These are phyloP conservation scores for Petrosia ficiformis DNA, from an alignment of 37 sponge, comb jelly and placozoan species.

Conservation along the genomic window DNA sequence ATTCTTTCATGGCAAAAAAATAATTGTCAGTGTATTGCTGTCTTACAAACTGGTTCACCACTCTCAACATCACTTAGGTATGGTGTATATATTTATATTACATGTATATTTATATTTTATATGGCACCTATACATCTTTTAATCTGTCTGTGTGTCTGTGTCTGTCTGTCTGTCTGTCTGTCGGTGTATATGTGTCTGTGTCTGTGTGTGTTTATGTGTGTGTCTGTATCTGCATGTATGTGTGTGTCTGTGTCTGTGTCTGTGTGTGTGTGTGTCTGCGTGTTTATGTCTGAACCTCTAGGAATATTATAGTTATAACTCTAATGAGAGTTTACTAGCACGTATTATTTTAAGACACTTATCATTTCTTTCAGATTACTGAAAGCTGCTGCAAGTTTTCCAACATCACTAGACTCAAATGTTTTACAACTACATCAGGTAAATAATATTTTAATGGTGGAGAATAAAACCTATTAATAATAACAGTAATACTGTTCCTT, in stretches of 20 bases:
- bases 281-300: too few species aligned
- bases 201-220: too few species aligned
- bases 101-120: neutral
- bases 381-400: conserved; percentile 66
- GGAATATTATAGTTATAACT: too few species aligned
- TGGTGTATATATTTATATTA: neutral
- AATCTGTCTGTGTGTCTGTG: neutral
- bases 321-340: too few species aligned
- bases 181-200: too few species aligned
- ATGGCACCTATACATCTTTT: neutral
- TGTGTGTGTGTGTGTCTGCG: too few species aligned
- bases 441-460: too few species aligned
- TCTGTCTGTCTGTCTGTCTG: too few species aligned
- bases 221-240: too few species aligned
- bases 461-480: neutral
- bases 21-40: conserved; percentile 30
- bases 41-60: conserved; percentile 51
- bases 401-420: conserved; percentile 5
- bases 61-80: conserved; percentile 70
- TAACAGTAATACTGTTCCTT: neutral
- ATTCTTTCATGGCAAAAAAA: conserved; percentile 49
- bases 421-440: neutral
- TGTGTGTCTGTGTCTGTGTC: too few species aligned
- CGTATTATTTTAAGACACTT: neutral
- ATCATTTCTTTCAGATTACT: conserved; percentile 34